Base-by-base conservation (phyloP, 1,140 invertebrate genomes). In the Drosophila ironensis region DNA sequence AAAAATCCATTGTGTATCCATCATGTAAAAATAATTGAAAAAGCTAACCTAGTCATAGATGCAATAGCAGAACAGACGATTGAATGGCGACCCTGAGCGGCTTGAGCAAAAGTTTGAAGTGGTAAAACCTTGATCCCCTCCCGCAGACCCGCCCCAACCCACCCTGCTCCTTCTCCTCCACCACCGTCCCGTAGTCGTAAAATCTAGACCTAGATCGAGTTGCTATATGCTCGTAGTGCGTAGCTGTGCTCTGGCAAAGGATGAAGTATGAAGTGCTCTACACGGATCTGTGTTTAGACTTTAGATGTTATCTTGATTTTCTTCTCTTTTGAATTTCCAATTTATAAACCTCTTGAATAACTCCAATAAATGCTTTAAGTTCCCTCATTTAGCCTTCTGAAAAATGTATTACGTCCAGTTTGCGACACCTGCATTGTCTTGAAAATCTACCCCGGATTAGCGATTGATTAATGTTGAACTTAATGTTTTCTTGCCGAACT, bases 61-160 rank as follows among this genome's bases (percentile, higher is more conserved):
- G 60, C 60, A 38, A 63, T 63, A 63, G 60, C 60, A 63, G 60
- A 63, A 63, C 60, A 63, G 60, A 63, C 57, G 60, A 63, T 63
- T 63, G 60, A 63, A 63, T 63, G 60, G 60, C 60, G 57, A 63
- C 60, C 60, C 59, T 63, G 60, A 63, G 60, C 60, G 60, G 60
- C 60, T 63, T 63, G 59, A 63, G 60, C 60, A 63, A 63, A 63
- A 63, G 42, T 37, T 46, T 46, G 17, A 59, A 63, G 59, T 63
- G 59, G 59, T 63, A 63, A 63, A 48, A 38, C 59, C 30, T 17
- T 17, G 16, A 37, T 28, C 5, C 56, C 19, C 6, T 4, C 22
- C 28, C 0, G 2, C 12, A 9, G 2, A 4, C 24, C 46, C 11
- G n/a, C n/a, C n/a, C n/a, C n/a, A n/a, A n/a, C 0, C 0, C 17